Conservation (phyloP, 2,888 invertebrate species). For the Ptychoptera contaminata region DNA sequence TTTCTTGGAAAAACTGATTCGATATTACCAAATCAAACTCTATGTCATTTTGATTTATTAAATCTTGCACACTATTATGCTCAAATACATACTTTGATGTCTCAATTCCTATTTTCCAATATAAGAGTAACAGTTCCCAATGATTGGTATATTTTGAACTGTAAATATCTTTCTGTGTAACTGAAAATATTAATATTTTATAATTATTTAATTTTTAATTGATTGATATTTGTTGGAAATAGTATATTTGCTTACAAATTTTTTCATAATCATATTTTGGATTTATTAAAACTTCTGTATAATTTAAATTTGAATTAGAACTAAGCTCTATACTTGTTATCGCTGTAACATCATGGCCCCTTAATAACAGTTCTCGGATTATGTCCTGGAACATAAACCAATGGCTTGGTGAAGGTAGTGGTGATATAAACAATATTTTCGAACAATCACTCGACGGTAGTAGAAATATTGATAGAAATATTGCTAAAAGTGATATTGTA, state of each 20-base stretch:
- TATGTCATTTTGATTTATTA: constrained; percentile 23
- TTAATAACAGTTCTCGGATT: constrained; percentile 20
- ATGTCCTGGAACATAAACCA: constrained; percentile 31
- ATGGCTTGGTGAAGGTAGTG: constrained; percentile 30
- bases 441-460: constrained; percentile 6
- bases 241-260: constrained; percentile 22
- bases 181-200: constrained; percentile 12
- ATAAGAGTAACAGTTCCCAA: constrained; percentile 23
- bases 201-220: not conserved
- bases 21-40: constrained; percentile 30
- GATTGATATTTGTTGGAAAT: too few species aligned
- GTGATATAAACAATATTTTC: constrained; percentile 27
- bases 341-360: constrained; percentile 32
- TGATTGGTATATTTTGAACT: constrained; percentile 24
- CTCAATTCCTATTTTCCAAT: constrained; percentile 22
- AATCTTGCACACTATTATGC: constrained; percentile 18
- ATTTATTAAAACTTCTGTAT: constrained; percentile 27
- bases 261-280: constrained; percentile 25
- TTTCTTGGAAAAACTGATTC: constrained; percentile 32
- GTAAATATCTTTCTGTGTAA: constrained; percentile 24
- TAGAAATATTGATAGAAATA: too few species aligned
- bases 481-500: too few species aligned
- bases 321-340: constrained; percentile 20
- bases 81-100: constrained; percentile 24
- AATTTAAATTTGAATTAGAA: constrained; percentile 27